phyloP scores from a whole-genome alignment of 2,888 invertebrate genomes.

The Acronicta aceris region DNA sequence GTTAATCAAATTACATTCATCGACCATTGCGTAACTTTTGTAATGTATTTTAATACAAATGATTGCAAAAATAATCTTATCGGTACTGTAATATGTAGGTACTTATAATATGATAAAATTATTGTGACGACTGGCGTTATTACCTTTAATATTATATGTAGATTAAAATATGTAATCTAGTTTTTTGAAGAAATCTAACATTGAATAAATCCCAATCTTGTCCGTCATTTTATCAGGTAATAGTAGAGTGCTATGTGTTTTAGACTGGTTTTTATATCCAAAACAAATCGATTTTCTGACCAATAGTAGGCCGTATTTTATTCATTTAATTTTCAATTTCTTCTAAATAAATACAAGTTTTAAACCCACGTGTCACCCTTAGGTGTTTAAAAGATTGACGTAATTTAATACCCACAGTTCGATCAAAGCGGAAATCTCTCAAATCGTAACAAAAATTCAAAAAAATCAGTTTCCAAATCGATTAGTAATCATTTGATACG shows the following conservation, averaged over 20 bases:
- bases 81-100: not conserved
- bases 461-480: conserved; percentile 31
- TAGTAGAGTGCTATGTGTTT: too few species aligned
- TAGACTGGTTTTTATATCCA: not conserved
- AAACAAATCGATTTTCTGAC: not conserved
- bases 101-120: conserved; percentile 11
- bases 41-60: conserved; percentile 17
- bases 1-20: conserved; percentile 45
- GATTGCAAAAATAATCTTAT: conserved; percentile 46
- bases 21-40: conserved; percentile 23
- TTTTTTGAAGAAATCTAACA: too few species aligned
- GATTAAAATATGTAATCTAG: too few species aligned
- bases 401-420: conserved; percentile 24
- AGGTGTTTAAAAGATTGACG: not conserved
- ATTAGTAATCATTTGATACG: conserved; percentile 20
- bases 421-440: conserved; percentile 14
- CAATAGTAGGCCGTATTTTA: not conserved
- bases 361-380: too few species aligned
- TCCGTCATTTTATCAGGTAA: too few species aligned
- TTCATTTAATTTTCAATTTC: not conserved
- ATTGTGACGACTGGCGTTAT: conserved; percentile 23
- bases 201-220: too few species aligned
- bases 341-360: not conserved
- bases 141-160: too few species aligned
- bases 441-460: conserved; percentile 1